Conservation (phyloP, 2,888 invertebrate genomes). For the Ornithoptera alexandrae region DNA sequence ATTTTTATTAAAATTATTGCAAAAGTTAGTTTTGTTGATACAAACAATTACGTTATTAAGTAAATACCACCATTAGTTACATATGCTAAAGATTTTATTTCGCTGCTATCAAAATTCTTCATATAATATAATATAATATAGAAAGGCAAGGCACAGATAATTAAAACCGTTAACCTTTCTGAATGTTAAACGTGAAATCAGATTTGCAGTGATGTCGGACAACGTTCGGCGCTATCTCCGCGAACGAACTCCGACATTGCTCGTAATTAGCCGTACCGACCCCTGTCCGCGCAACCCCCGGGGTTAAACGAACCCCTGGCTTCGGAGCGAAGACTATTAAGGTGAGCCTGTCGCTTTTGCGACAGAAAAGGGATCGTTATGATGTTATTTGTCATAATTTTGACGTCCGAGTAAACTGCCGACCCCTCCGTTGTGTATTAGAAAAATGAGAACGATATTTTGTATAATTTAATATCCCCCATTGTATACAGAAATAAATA, state of each 20-base stretch:
- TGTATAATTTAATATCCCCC: no score
- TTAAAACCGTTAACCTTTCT: no score
- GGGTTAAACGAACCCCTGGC: constrained; percentile 16
- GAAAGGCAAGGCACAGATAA: no score
- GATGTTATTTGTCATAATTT: constrained; percentile 27
- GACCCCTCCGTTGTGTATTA: constrained; percentile 1
- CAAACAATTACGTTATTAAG: no score
- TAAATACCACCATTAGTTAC: no score
- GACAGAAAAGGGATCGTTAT: constrained; percentile 12
- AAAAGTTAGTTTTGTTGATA: no score
- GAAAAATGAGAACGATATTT: no score
- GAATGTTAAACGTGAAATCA: not conserved
- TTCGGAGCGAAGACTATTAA: constrained; percentile 6
- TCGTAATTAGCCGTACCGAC: constrained; percentile 16
- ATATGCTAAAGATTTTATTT: no score
- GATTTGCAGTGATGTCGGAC: not conserved
- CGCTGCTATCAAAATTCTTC: no score
- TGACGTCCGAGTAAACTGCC: constrained; percentile 2
- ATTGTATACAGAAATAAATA: no score
- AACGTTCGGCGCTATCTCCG: not conserved
- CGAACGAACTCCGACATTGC: constrained; percentile 1
- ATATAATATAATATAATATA: no score
- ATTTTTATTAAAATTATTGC: no score
- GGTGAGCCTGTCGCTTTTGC: constrained; percentile 6
- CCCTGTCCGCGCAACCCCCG: constrained; percentile 15